phyloP scores from a whole-genome alignment of 2,113 vertebrate genomes.

The Rana temporaria region DNA sequence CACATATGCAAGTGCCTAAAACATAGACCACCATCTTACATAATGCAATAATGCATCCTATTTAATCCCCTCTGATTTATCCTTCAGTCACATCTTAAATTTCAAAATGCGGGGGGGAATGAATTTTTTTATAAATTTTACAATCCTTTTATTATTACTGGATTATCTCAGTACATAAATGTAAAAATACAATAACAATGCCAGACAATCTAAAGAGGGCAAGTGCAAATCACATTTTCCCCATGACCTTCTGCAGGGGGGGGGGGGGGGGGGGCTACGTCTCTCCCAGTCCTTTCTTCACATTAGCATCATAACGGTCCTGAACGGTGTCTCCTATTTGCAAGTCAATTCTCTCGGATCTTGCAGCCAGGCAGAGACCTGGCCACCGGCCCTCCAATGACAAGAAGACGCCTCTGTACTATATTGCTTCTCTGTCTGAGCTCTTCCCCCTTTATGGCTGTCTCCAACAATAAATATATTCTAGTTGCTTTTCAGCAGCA shows the following conservation, averaged over 20 bases:
- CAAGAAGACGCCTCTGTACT: conserved; percentile 16
- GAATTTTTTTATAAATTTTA: no score
- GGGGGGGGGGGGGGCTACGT: no score
- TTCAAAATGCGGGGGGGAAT: no score
- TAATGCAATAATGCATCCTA: no score
- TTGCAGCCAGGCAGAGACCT: conserved; percentile 20
- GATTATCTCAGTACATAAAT: not conserved
- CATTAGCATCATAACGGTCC: not conserved
- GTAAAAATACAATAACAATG: not conserved
- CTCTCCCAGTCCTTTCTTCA: not conserved
- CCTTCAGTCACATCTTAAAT: no score
- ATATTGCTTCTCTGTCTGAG: conserved; percentile 20
- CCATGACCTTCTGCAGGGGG: not conserved
- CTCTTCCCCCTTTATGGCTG: conserved; percentile 34
- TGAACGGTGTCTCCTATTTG: conserved; percentile 10
- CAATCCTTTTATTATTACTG: not conserved
- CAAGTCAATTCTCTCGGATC: conserved; percentile 18
- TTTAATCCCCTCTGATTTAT: no score
- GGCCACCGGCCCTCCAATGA: conserved; percentile 27
- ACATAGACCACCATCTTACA: no score
- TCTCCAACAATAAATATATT: conserved; percentile 47
- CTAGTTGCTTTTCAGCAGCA: conserved; percentile 19
- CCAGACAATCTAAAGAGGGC: not conserved
- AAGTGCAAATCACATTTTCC: not conserved
- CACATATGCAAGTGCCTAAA: no score